Evolutionary conservation across 2,797 vertebrate species (phyloP).

Genomic region (Macropus fuliginosus): DNA sequence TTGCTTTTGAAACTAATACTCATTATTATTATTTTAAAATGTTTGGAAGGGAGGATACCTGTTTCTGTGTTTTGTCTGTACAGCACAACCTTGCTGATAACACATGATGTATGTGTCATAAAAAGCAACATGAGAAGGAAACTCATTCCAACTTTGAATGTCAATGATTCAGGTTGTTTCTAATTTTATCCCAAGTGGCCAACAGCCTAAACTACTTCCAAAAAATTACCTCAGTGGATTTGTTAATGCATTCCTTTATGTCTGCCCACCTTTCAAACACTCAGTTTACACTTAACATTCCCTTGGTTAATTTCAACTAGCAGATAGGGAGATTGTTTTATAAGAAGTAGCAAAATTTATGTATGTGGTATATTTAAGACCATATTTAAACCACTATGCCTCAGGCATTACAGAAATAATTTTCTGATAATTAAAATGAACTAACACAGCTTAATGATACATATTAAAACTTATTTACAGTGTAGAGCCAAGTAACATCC

Average conservation of each 20-base stretch:
- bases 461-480: slow-evolving; percentile 67
- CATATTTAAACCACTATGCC: slow-evolving; percentile 42
- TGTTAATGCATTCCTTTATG: slow-evolving; percentile 59
- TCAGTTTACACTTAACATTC: slow-evolving; percentile 42
- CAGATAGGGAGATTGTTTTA: slow-evolving; percentile 52
- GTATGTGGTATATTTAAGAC: slow-evolving; percentile 37
- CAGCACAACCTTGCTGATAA: slow-evolving; percentile 34
- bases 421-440: slow-evolving; percentile 65
- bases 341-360: slow-evolving; percentile 44
- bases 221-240: slow-evolving; percentile 60
- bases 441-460: slow-evolving; percentile 25
- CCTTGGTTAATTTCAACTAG: slow-evolving; percentile 51
- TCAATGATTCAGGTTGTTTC: slow-evolving; percentile 65
- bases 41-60: slow-evolving; percentile 53
- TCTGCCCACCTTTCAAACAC: slow-evolving; percentile 63
- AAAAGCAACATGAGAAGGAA: slow-evolving; percentile 2
- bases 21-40: slow-evolving; percentile 76
- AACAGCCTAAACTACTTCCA: slow-evolving; percentile 62
- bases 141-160: slow-evolving; percentile 58
- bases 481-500: slow-evolving; percentile 41
- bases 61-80: slow-evolving; percentile 59
- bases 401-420: slow-evolving; percentile 65
- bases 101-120: slow-evolving; percentile 39
- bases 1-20: slow-evolving; percentile 70
- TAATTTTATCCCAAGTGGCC: slow-evolving; percentile 43